phyloP scores from a whole-genome alignment of 2,888 invertebrate species.

The Leptogaster cylindrica region DNA sequence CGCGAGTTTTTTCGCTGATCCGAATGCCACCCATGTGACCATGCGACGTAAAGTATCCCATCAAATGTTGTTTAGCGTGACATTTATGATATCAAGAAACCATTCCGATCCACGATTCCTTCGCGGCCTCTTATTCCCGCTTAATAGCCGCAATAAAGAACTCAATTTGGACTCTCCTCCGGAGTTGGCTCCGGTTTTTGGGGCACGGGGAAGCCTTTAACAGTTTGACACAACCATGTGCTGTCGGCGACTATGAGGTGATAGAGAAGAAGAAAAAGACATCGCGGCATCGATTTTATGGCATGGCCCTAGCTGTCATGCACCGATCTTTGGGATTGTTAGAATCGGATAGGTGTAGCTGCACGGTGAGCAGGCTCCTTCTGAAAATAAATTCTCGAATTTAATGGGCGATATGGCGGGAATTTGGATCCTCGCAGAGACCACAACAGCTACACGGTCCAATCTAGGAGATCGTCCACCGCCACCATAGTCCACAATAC shows the following conservation, averaged over 20 bases:
- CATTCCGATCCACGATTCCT: conserved; percentile 31
- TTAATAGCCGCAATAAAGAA: conserved; percentile 34
- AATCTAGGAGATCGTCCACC: background rate
- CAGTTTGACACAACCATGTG: conserved; percentile 16
- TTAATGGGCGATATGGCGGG: background rate
- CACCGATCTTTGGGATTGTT: background rate
- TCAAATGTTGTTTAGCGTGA: conserved; percentile 40
- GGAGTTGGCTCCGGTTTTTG: background rate
- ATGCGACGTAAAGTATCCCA: conserved; percentile 30
- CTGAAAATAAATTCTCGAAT: conserved; percentile 16
- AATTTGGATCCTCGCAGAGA: background rate
- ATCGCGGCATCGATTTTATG: conserved; percentile 11
- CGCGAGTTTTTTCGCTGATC: background rate
- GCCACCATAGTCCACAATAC: background rate
- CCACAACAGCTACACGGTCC: background rate
- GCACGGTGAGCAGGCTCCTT: conserved; percentile 22
- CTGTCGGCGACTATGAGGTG: conserved; percentile 13
- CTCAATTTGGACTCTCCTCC: conserved; percentile 10
- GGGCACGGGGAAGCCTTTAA: background rate
- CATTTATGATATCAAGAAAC: conserved; percentile 41
- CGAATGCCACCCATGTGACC: conserved; percentile 31
- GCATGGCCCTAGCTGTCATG: conserved; percentile 14
- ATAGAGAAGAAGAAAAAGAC: conserved; percentile 3
- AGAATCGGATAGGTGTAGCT: background rate
- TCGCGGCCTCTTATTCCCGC: conserved; percentile 19